These are phyloP conservation scores for Phortica magna DNA, from an alignment of 2,888 invertebrate species.

Conservation along the genomic window DNA sequence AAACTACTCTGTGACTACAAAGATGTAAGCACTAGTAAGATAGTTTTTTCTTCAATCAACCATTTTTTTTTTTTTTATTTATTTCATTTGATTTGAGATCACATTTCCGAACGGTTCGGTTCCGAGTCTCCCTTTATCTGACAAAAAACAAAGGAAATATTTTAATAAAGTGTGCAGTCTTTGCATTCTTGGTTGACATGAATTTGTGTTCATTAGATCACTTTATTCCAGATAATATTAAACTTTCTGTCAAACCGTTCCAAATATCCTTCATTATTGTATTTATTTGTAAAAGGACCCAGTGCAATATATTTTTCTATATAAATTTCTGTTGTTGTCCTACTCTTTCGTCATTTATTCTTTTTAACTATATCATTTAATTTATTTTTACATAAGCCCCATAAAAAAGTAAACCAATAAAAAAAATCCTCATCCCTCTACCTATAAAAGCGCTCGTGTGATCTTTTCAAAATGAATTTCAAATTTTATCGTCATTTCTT, in stretches of 20 bases:
- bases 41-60: background rate
- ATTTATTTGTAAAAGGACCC: constrained; percentile 13
- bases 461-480: constrained; percentile 49
- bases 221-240: no score
- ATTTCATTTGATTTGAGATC: background rate
- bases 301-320: constrained; percentile 33
- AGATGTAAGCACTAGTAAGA: constrained; percentile 2
- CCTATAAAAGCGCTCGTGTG: constrained; percentile 47
- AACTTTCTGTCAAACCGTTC: background rate
- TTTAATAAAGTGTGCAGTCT: no score
- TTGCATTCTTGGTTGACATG: no score
- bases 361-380: background rate
- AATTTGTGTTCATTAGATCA: no score
- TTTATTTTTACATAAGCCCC: constrained; percentile 1
- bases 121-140: no score
- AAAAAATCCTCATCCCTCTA: background rate
- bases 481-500: constrained; percentile 36
- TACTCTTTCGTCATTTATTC: background rate
- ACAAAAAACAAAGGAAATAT: no score
- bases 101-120: background rate
- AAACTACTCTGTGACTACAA: background rate
- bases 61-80: background rate
- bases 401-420: background rate
- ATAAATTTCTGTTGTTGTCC: background rate
- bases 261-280: background rate